Evolutionary conservation across 1,140 invertebrate genomes (phyloP).

Genomic region (Episyrphus balteatus): DNA sequence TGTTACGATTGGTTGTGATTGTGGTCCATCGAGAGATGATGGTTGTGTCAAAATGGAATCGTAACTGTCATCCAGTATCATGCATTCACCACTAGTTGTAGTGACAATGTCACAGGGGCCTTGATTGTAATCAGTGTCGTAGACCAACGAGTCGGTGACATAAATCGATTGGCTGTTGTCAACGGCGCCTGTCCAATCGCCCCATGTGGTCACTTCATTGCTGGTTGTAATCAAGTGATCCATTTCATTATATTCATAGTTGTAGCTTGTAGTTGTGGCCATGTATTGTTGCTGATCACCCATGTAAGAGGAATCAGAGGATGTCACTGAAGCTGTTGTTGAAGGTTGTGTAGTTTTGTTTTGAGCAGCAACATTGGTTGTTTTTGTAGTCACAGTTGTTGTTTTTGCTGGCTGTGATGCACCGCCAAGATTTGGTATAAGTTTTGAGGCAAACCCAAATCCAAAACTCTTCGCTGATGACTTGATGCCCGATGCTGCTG

Average conservation of each 20-base stretch:
- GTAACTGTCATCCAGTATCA: not conserved
- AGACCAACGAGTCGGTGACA: not conserved
- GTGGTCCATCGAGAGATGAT: not conserved
- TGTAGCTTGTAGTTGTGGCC: not conserved
- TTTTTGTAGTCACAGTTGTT: constrained; percentile 1
- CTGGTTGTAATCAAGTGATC: not conserved
- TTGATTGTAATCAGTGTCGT: not conserved
- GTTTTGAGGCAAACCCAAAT: constrained; percentile 26
- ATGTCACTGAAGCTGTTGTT: not conserved
- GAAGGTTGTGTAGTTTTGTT: not conserved
- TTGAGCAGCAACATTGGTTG: constrained; percentile 1
- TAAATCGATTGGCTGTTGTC: not conserved
- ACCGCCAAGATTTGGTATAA: constrained; percentile 23
- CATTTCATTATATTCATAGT: not conserved
- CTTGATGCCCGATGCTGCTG: not conserved
- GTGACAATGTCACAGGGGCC: not conserved
- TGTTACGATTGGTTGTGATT: not conserved
- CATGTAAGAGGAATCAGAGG: not conserved
- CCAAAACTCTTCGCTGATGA: constrained; percentile 19
- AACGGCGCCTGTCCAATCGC: not conserved
- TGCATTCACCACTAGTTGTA: not conserved
- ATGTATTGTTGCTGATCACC: not conserved
- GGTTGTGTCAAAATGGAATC: not conserved
- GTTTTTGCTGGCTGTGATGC: constrained; percentile 12
- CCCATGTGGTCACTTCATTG: not conserved